Evolutionary conservation across 2,113 vertebrate species (phyloP).

Genomic region (Phocoena phocoena): DNA sequence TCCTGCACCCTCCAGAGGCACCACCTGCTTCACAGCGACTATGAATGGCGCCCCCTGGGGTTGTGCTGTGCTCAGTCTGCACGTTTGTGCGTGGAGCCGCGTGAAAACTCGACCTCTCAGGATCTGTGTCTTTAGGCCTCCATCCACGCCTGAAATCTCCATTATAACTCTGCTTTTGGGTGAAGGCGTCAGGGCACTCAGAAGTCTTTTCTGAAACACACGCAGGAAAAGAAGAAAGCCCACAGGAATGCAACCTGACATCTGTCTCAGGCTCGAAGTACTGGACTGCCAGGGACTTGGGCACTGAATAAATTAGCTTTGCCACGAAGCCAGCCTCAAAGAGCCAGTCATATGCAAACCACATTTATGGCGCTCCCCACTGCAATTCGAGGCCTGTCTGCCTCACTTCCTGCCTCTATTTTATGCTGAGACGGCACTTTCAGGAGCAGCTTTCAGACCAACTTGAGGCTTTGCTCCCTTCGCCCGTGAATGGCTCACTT

Average conservation of each 20-base stretch:
- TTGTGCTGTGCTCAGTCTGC: not conserved
- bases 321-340: not conserved
- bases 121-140: not conserved
- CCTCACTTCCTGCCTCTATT: conserved; percentile 2
- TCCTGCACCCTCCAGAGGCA: not conserved
- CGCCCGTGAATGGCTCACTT: not conserved
- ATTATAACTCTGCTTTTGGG: not conserved
- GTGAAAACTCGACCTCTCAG: not conserved
- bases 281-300: not conserved
- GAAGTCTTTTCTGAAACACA: not conserved
- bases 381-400: not conserved
- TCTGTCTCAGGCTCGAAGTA: not conserved
- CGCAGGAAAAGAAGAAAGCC: not conserved
- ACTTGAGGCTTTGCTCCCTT: not conserved
- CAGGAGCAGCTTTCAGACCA: not conserved
- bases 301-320: conserved; percentile 5
- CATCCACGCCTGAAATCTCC: not conserved
- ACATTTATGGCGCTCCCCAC: not conserved
- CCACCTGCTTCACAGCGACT: not conserved
- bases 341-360: not conserved
- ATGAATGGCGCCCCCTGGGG: not conserved
- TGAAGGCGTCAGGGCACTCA: not conserved
- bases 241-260: conserved; percentile 36
- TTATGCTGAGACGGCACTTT: not conserved
- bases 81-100: not conserved